These are phyloP conservation scores for Drosophila quadrilineata DNA, from an alignment of 1,140 invertebrate species.

Conservation along the genomic window DNA sequence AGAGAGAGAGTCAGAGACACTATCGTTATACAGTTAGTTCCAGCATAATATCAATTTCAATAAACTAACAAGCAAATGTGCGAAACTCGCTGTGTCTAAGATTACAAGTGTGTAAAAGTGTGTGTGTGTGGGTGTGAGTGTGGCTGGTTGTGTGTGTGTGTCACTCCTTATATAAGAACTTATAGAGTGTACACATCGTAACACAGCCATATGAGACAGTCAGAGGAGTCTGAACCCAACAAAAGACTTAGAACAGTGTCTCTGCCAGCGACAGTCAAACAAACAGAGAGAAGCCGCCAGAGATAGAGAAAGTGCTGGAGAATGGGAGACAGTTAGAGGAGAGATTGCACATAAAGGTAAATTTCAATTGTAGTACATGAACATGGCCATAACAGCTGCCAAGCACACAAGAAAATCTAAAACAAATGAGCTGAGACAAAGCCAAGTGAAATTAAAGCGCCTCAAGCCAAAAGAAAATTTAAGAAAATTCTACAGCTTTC, in stretches of 20 bases:
- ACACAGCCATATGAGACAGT: constrained; percentile 32
- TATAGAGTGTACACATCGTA: constrained; percentile 29
- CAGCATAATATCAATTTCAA: constrained; percentile 75
- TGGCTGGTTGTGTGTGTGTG: constrained; percentile 20
- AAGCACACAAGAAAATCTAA: not conserved
- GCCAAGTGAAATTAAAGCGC: too few relatives aligned
- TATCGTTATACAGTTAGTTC: constrained; percentile 39
- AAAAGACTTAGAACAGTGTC: too few relatives aligned
- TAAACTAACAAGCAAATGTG: constrained; percentile 75
- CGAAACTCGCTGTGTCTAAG: not conserved
- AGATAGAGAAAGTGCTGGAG: not conserved
- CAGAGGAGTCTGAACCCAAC: constrained; percentile 36
- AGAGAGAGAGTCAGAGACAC: constrained; percentile 1
- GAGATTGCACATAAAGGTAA: constrained; percentile 52
- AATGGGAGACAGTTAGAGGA: not conserved
- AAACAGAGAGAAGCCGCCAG: not conserved
- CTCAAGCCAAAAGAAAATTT: too few relatives aligned
- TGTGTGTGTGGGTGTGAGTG: constrained; percentile 5
- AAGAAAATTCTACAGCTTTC: not conserved
- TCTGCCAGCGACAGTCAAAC: constrained; percentile 2
- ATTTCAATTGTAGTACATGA: constrained; percentile 48
- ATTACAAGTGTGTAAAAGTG: too few relatives aligned
- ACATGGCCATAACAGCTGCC: too few relatives aligned
- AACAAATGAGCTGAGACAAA: not conserved
- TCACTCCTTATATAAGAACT: constrained; percentile 36